Conservation (phyloP, 2,113 vertebrate species). For the Gavia stellata region DNA sequence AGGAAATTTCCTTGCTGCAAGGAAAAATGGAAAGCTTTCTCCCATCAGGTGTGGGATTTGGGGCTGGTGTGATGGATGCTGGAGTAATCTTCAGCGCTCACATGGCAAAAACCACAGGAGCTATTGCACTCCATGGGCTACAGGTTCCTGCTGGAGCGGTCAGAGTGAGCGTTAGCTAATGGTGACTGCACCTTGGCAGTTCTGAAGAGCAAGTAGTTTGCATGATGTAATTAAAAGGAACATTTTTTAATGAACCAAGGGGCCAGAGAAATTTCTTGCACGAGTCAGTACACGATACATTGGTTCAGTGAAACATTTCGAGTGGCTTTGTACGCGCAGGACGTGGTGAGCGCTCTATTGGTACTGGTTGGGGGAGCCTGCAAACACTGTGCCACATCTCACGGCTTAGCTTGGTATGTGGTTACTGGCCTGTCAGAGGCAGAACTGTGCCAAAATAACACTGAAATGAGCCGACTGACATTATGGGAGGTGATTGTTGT, state of each 20-base stretch:
- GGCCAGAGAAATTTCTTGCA: background rate
- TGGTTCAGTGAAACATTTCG: background rate
- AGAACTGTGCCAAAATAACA: background rate
- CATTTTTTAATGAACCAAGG: background rate
- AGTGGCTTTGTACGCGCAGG: fast-evolving
- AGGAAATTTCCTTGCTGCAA: background rate
- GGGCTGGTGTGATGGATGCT: background rate
- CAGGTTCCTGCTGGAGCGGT: background rate
- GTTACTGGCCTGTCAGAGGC: background rate
- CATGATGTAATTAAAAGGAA: background rate
- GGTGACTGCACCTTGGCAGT: background rate
- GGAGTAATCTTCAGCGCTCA: background rate
- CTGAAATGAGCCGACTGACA: background rate
- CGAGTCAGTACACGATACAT: fast-evolving
- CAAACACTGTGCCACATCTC: background rate
- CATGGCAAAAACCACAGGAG: background rate
- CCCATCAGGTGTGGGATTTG: conserved; percentile 1
- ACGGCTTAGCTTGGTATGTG: background rate
- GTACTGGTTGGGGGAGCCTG: background rate
- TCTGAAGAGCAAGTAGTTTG: background rate
- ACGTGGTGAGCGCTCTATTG: fast-evolving
- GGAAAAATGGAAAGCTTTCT: conserved; percentile 47
- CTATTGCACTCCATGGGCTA: background rate
- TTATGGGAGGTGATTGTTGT: background rate
- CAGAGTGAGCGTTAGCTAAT: fast-evolving